These are phyloP conservation scores for Varroa destructor DNA, from an alignment of 1,140 invertebrate genomes.

Conservation along the genomic window DNA sequence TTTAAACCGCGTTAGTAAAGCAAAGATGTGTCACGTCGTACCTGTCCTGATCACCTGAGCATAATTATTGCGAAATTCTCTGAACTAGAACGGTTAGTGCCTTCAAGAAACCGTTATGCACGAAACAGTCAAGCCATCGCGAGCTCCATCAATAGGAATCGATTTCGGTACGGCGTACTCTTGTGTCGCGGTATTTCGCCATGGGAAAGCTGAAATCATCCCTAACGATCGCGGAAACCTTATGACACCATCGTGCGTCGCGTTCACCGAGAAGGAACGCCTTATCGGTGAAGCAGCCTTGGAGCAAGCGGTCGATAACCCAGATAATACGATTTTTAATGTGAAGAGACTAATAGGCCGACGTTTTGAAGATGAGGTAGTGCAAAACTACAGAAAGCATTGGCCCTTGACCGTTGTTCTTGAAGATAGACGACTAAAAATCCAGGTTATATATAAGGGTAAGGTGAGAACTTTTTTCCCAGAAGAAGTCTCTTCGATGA, in stretches of 20 bases:
- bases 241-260: slow-evolving; percentile 38
- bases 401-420: slow-evolving; percentile 40
- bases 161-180: no score
- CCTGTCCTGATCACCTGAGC: no score
- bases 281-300: slow-evolving; percentile 47
- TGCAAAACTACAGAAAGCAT: slow-evolving; percentile 41
- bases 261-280: not conserved
- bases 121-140: no score
- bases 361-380: slow-evolving; percentile 40
- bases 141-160: no score
- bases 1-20: no score
- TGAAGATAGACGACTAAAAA: slow-evolving; percentile 38
- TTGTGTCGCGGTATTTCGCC: no score
- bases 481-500: slow-evolving; percentile 41
- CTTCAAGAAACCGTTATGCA: no score
- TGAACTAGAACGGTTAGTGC: no score
- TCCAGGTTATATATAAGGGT: slow-evolving; percentile 37
- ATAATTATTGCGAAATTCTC: no score
- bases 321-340: slow-evolving; percentile 84
- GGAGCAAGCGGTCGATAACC: slow-evolving; percentile 61
- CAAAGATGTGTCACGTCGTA: no score
- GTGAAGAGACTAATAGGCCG: slow-evolving; percentile 42
- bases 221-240: slow-evolving; percentile 36
- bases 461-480: slow-evolving; percentile 38
- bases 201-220: slow-evolving; percentile 13